phyloP scores from a whole-genome alignment of 2,113 vertebrate genomes.

The Scatophagus argus region DNA sequence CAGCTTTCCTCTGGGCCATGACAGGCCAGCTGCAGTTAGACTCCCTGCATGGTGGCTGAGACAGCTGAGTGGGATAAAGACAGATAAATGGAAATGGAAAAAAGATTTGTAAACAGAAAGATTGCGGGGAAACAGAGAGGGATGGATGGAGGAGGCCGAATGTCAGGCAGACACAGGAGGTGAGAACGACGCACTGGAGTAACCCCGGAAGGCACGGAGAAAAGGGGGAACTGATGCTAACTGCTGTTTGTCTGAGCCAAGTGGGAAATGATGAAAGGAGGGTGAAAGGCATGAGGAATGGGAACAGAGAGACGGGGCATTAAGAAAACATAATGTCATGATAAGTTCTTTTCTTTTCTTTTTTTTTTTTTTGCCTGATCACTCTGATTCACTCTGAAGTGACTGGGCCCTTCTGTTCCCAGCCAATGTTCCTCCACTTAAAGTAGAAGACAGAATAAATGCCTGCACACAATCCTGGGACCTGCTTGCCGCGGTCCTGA shows the following conservation, averaged over 20 bases:
- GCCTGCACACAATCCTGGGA: slow-evolving; percentile 48
- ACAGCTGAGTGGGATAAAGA: slow-evolving; percentile 23
- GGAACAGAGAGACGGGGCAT: slow-evolving; percentile 57
- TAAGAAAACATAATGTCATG: slow-evolving; percentile 76
- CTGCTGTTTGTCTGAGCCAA: slow-evolving; percentile 72
- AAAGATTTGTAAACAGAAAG: slow-evolving; percentile 4
- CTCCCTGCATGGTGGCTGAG: slow-evolving; percentile 47
- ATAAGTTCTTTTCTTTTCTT: slow-evolving; percentile 78
- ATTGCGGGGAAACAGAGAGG: slow-evolving; percentile 21
- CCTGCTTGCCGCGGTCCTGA: slow-evolving; percentile 30
- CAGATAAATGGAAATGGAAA: slow-evolving; percentile 39
- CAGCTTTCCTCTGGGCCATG: slow-evolving; percentile 53
- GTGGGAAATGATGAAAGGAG: slow-evolving; percentile 56
- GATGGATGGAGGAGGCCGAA: slow-evolving; percentile 43
- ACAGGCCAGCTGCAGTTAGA: slow-evolving; percentile 65
- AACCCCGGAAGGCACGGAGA: slow-evolving; percentile 68
- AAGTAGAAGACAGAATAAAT: slow-evolving; percentile 60
- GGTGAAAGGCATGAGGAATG: slow-evolving; percentile 43
- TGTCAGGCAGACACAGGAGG: slow-evolving; percentile 55
- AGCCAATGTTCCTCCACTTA: slow-evolving; percentile 56
- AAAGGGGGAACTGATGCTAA: slow-evolving; percentile 68
- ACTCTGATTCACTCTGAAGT: slow-evolving; percentile 69
- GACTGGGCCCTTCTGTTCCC: slow-evolving; percentile 75
- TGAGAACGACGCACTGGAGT: slow-evolving; percentile 61
- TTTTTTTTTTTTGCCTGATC: slow-evolving; percentile 51